These are phyloP conservation scores for Festucalex cinctus DNA, from an alignment of 2,113 vertebrate species.

Conservation along the genomic window DNA sequence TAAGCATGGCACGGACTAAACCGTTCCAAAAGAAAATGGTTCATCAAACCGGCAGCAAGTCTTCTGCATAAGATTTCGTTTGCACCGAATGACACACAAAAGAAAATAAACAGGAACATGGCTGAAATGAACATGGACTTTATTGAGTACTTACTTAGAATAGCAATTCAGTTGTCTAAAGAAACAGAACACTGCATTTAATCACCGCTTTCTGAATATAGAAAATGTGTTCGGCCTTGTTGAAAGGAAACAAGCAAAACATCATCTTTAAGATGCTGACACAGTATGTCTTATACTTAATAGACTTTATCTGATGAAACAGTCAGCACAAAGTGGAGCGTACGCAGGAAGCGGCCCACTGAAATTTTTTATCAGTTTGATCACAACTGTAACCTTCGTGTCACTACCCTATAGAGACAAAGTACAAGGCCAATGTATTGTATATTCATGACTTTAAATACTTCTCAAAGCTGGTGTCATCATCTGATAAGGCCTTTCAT, in stretches of 20 bases:
- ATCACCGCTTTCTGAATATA: constrained; percentile 29
- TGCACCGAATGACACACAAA: neutral
- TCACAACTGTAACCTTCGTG: constrained; percentile 23
- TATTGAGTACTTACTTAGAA: neutral
- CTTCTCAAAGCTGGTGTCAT: constrained; percentile 27
- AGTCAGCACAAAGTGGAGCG: constrained; percentile 35
- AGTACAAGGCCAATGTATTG: constrained; percentile 24
- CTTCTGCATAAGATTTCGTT: neutral
- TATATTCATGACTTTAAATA: constrained; percentile 43
- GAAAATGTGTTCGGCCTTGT: constrained; percentile 28
- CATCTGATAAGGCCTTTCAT: constrained; percentile 20
- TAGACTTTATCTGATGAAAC: constrained; percentile 59
- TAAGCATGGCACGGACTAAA: neutral
- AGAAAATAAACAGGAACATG: neutral
- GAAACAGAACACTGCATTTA: constrained; percentile 33
- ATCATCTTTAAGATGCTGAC: constrained; percentile 32
- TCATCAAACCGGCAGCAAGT: neutral
- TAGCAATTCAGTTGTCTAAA: constrained; percentile 37
- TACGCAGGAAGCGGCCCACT: constrained; percentile 18
- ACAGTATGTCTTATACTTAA: constrained; percentile 20
- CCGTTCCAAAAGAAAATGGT: neutral
- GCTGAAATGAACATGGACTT: neutral
- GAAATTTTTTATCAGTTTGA: constrained; percentile 33
- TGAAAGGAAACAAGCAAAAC: constrained; percentile 38
- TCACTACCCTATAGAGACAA: constrained; percentile 27